Conservation (phyloP, 2,113 vertebrate genomes). For the Gasterosteus aculeatus region DNA sequence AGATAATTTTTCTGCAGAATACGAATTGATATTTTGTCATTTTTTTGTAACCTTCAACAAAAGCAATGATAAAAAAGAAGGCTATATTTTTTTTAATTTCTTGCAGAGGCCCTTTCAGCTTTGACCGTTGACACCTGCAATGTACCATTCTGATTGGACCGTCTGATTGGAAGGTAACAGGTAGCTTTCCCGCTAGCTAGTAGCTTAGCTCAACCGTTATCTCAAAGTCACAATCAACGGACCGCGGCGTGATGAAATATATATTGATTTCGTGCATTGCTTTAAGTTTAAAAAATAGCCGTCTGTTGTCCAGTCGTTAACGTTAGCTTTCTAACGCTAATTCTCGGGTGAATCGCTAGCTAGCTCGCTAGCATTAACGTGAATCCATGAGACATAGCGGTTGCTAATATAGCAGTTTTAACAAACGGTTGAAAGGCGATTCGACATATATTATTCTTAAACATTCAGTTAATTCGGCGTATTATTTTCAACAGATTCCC, state of each 20-base stretch:
- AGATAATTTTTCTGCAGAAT: background rate
- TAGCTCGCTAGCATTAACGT: background rate
- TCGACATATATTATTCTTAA: background rate
- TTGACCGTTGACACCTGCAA: slow-evolving; percentile 3
- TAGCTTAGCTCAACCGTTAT: background rate
- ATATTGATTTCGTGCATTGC: too few species aligned
- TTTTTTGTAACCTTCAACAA: background rate
- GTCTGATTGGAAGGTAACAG: background rate
- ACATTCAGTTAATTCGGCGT: background rate
- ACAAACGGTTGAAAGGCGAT: background rate
- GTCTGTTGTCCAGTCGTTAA: too few species aligned
- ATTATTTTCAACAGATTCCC: background rate
- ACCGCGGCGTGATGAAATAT: background rate
- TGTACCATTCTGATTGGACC: background rate
- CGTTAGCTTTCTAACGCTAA: background rate
- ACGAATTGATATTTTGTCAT: background rate
- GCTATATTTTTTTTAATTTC: background rate
- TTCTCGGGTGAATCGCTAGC: background rate
- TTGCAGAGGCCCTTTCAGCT: background rate
- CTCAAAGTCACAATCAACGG: background rate
- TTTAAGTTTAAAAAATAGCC: background rate
- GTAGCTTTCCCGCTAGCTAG: background rate
- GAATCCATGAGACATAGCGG: background rate
- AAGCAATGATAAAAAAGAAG: background rate
- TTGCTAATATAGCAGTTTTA: background rate